A percentile compares a stretch with the other conserved stretches of the same genome.
Conservation (phyloP, 2,797 vertebrate species). For the Odontamblyopus lacepedii region DNA sequence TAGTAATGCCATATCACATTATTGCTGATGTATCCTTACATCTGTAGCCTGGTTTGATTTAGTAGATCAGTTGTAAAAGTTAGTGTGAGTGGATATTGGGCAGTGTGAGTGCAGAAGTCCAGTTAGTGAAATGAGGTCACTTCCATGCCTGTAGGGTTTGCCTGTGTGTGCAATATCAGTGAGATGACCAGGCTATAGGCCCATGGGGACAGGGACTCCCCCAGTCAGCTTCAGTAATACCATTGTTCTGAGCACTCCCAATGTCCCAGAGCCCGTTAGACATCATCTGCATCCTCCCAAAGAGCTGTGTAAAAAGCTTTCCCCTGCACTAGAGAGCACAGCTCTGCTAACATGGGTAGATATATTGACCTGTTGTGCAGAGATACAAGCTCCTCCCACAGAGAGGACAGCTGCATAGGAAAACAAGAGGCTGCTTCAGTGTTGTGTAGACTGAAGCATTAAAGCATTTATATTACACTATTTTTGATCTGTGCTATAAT, state of each 20-base stretch:
- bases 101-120: slow-evolving; percentile 36
- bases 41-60: slow-evolving; percentile 31
- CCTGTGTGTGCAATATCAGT: slow-evolving; percentile 64
- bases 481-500: too few species aligned
- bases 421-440: slow-evolving; percentile 43
- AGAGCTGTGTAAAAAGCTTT: slow-evolving; percentile 79
- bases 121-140: slow-evolving; percentile 74
- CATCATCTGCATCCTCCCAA: slow-evolving; percentile 68
- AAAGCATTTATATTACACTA: too few species aligned
- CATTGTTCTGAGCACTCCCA: slow-evolving; percentile 74
- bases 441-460: slow-evolving; percentile 7
- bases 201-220: slow-evolving; percentile 54
- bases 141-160: slow-evolving; percentile 61
- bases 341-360: slow-evolving; percentile 68
- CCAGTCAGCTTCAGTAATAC: slow-evolving; percentile 72
- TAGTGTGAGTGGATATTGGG: slow-evolving; percentile 32
- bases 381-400: slow-evolving; percentile 61
- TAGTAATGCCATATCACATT: neutral
- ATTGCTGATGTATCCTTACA: slow-evolving; percentile 6
- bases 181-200: slow-evolving; percentile 51
- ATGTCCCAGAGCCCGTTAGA: slow-evolving; percentile 66
- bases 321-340: slow-evolving; percentile 65
- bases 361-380: slow-evolving; percentile 81
- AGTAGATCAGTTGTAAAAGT: slow-evolving; percentile 24
- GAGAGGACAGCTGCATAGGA: slow-evolving; percentile 52